A percentile compares a stretch with the other conserved stretches of the same genome.
These are phyloP conservation scores for Cervus canadensis DNA, from an alignment of 2,113 vertebrate genomes.

Conservation along the genomic window DNA sequence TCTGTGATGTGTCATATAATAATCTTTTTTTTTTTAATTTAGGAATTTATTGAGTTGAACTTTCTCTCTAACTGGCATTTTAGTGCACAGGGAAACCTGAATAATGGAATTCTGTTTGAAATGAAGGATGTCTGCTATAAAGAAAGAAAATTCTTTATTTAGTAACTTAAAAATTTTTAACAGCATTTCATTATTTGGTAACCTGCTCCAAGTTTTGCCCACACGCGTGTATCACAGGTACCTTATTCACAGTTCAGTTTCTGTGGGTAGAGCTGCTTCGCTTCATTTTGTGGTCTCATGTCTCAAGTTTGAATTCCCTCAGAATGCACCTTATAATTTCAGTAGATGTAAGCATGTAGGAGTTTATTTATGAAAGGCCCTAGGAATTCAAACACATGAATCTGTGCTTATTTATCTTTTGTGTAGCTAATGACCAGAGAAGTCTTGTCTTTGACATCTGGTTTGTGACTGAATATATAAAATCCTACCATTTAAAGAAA, in stretches of 20 bases:
- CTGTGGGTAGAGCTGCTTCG: background rate
- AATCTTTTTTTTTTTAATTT: background rate
- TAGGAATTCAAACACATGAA: constrained; percentile 50
- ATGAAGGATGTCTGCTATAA: constrained; percentile 15
- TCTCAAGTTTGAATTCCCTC: constrained; percentile 28
- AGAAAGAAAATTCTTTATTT: constrained; percentile 49
- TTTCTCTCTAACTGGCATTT: background rate
- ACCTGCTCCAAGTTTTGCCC: constrained; percentile 16
- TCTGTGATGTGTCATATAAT: background rate
- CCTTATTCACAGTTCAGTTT: background rate
- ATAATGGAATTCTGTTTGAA: constrained; percentile 35
- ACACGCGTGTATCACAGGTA: background rate
- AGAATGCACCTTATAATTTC: constrained; percentile 58
- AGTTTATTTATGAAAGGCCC: constrained; percentile 59
- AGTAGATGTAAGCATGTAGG: constrained; percentile 32
- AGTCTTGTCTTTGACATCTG: constrained; percentile 39
- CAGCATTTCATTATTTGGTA: constrained; percentile 16
- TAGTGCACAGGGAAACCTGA: background rate
- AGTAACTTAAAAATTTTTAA: background rate
- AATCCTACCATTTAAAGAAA: constrained; percentile 43
- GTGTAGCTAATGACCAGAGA: constrained; percentile 23
- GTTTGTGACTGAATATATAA: constrained; percentile 13
- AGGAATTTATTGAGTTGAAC: background rate
- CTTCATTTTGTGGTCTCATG: background rate
- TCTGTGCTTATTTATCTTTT: constrained; percentile 51